phyloP scores from a whole-genome alignment of 2,888 invertebrate genomes.

The Muschampia plurimacula region DNA sequence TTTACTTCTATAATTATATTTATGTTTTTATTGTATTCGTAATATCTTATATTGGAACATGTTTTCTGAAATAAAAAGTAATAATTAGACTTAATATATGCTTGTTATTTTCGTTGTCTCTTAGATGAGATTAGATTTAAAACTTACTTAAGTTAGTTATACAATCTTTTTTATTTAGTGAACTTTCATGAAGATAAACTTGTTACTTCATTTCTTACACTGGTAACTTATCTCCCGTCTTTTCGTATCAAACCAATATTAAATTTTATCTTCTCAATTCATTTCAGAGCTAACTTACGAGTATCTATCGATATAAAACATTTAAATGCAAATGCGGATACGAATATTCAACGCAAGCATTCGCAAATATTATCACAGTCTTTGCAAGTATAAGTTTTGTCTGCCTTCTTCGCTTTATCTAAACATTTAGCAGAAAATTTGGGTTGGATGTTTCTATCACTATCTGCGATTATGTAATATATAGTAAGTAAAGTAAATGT shows the following conservation, averaged over 20 bases:
- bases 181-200: too few species aligned
- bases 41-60: too few species aligned
- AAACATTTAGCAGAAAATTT: constrained; percentile 7
- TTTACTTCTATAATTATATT: too few species aligned
- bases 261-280: neutral
- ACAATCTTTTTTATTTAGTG: too few species aligned
- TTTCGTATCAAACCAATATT: neutral
- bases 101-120: neutral
- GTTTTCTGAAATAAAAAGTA: too few species aligned
- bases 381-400: constrained; percentile 8
- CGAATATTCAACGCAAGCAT: constrained; percentile 24
- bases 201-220: too few species aligned
- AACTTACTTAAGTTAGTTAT: neutral
- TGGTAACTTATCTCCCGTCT: neutral
- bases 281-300: neutral
- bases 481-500: neutral
- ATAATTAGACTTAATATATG: neutral
- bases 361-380: constrained; percentile 21
- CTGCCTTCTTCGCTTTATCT: constrained; percentile 2
- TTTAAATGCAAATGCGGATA: constrained; percentile 13
- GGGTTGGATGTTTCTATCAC: neutral
- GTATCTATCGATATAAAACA: constrained; percentile 3
- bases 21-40: too few species aligned
- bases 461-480: neutral
- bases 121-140: too few species aligned